Conservation (phyloP, 2,797 vertebrate species). For the Balearica regulorum region DNA sequence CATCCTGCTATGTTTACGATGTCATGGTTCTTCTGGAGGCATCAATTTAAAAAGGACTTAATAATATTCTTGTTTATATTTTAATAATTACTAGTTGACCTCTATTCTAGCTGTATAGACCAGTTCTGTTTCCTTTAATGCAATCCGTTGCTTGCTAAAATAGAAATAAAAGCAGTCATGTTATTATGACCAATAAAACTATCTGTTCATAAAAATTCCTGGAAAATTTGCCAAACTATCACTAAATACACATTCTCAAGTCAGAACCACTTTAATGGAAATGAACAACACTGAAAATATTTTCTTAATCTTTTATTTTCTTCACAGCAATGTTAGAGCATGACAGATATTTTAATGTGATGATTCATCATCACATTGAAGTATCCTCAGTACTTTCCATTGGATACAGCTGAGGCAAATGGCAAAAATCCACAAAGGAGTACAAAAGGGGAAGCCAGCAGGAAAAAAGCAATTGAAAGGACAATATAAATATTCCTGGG, state of each 20-base stretch:
- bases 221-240: background rate
- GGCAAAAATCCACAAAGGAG: background rate
- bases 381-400: background rate
- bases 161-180: background rate
- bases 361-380: background rate
- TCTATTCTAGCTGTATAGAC: background rate
- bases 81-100: background rate
- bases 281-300: background rate
- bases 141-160: background rate
- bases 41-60: background rate
- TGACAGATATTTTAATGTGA: background rate
- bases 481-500: background rate
- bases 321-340: background rate
- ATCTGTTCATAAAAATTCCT: background rate
- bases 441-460: background rate
- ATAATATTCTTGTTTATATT: background rate
- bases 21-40: background rate
- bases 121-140: background rate
- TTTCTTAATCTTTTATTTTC: background rate
- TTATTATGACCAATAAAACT: background rate
- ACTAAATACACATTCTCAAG: background rate
- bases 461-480: background rate
- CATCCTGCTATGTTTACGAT: background rate
- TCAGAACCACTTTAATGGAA: background rate
- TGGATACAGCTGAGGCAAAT: background rate